phyloP scores from a whole-genome alignment of 2,797 vertebrate genomes.

The Cichlasoma orientale region DNA sequence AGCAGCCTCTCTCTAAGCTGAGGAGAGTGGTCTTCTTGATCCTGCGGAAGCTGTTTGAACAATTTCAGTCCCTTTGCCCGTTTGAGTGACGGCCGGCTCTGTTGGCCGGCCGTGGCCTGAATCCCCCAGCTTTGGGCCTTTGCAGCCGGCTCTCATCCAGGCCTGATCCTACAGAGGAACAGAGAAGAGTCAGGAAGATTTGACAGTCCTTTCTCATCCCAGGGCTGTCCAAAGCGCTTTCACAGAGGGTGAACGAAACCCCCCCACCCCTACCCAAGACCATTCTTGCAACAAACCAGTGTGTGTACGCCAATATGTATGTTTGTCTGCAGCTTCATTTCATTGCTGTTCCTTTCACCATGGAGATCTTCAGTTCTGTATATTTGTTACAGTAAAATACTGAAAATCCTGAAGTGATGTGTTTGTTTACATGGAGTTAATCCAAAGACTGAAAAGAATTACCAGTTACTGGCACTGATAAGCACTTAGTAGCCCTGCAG shows the following conservation, averaged over 20 bases:
- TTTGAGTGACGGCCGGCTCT: conserved; percentile 64
- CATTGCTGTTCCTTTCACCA: neutral
- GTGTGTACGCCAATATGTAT: neutral
- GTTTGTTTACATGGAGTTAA: neutral
- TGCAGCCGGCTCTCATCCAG: conserved; percentile 67
- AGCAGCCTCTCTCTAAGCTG: conserved; percentile 56
- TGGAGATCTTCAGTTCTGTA: neutral
- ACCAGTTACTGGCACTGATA: neutral
- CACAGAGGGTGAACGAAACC: conserved; percentile 43
- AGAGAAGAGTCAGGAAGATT: conserved; percentile 63
- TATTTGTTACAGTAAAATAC: neutral
- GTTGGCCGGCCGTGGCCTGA: conserved; percentile 61
- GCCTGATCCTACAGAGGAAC: conserved; percentile 68
- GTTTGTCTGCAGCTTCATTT: neutral
- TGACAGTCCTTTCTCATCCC: conserved; percentile 60
- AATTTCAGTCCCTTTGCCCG: conserved; percentile 30
- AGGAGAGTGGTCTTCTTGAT: conserved; percentile 64
- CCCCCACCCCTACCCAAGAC: conserved; percentile 5
- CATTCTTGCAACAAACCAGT: conserved; percentile 1
- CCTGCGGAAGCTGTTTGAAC: conserved; percentile 63
- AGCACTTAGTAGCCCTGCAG: neutral
- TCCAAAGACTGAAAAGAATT: neutral
- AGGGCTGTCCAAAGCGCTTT: conserved; percentile 66
- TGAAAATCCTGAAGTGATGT: neutral
- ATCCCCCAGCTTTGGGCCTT: conserved; percentile 71